Conservation (phyloP, 2,113 vertebrate species). For the Dipodomys merriami region DNA sequence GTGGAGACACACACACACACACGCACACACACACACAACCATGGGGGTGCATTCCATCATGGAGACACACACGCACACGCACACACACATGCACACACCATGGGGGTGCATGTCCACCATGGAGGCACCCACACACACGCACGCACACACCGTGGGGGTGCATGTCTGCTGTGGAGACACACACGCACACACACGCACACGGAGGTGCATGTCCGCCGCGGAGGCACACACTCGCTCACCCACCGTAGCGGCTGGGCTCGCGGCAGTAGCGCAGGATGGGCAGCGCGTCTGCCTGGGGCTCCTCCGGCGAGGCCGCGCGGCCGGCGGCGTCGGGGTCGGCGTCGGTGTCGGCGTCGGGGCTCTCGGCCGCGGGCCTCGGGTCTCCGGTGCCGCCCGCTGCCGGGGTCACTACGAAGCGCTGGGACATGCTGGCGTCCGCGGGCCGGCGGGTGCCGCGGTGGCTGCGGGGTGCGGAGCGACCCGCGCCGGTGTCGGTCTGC, state of each 20-base stretch:
- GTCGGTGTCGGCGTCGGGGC: neutral
- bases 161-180: too few relatives aligned
- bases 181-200: too few relatives aligned
- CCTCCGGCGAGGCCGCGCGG: neutral
- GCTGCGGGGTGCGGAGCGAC: neutral
- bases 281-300: slow-evolving; percentile 57
- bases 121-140: too few relatives aligned
- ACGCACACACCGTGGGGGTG: slow-evolving; percentile 59
- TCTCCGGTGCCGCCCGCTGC: neutral
- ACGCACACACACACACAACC: too few relatives aligned
- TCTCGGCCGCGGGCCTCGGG: neutral
- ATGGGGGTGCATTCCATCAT: too few relatives aligned
- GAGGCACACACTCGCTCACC: neutral
- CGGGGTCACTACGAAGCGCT: slow-evolving; percentile 74
- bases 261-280: slow-evolving; percentile 80
- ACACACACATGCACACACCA: too few relatives aligned
- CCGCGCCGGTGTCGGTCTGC: neutral
- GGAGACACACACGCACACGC: too few relatives aligned
- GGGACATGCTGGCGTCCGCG: slow-evolving; percentile 63
- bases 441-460: neutral
- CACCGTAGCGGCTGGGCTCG: slow-evolving; percentile 78
- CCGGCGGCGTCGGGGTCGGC: neutral
- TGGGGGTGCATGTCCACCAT: too few relatives aligned
- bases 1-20: too few relatives aligned
- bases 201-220: too few relatives aligned